Base-by-base conservation (phyloP, 2,888 invertebrate species). In the Drosophila leonis region DNA sequence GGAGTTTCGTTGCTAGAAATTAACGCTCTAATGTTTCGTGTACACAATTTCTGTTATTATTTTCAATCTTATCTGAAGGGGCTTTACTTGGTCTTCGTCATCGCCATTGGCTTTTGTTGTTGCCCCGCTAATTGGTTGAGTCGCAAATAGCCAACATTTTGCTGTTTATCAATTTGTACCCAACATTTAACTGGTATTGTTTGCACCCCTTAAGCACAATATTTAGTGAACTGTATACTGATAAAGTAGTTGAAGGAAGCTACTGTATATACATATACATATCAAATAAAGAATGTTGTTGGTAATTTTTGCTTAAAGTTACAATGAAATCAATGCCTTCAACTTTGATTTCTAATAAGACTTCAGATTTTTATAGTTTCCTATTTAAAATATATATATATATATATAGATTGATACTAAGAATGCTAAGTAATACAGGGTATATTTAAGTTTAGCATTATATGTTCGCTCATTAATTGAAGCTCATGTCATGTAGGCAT, bases 21-120 rank as follows among this genome's bases (percentile, higher is more conserved):
- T 56, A 18, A 56, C 20, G 44, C 59, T 55, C 12, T 51, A 46
- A 56, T 60, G 41, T 39, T 69, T 60, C 33, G 29, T 51, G 48
- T 60, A 46, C 35, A 59, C 48, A 59, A 59, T 61, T 61, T 51
- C 44, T 15, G 41, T 35, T 69, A 67, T 83, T 80, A 72, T 65
- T 62, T 48, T 39, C 54, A 73, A 71, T 83, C 88, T 87, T 87
- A 83, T 83, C 76, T 56, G 7, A 18, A 3, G 35, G 52, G 62
- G 20, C 46, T 42, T 73, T 61, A 51, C 37, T 18, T 42, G 1
- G 13, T 7, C 18, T 31, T 63, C 60, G 63, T 64, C 57, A 70
- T 62, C 49, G 52, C 61, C 41, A 9, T 49, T 44, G 56, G 35
- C 27, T 69, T 63, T 77, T 65, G 59, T 39, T 46, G 68, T 20